Percentiles rank a stretch among this genome's conserved stretches.
Conservation (phyloP, 2,797 vertebrate genomes). For the Coregonus ussuriensis region DNA sequence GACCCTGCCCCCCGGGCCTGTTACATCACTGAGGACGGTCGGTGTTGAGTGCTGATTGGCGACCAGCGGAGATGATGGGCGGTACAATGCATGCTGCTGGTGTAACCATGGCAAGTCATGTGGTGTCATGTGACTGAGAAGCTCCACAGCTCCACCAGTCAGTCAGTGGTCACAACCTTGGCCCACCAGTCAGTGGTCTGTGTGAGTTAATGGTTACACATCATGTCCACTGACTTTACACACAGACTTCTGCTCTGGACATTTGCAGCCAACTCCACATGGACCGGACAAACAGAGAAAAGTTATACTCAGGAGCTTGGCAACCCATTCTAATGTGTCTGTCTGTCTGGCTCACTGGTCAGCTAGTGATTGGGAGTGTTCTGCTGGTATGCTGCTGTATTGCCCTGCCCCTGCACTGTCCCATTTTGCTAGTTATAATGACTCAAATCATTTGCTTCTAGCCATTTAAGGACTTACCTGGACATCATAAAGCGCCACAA, state of each 20-base stretch:
- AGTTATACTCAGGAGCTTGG: neutral
- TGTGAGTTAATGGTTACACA: slow-evolving; percentile 1
- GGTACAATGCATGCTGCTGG: neutral
- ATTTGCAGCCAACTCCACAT: neutral
- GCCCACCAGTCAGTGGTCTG: neutral
- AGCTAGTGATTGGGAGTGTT: neutral
- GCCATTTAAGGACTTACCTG: slow-evolving; percentile 78
- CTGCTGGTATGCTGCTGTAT: no score
- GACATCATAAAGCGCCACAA: slow-evolving; percentile 96
- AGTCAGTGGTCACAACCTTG: neutral
- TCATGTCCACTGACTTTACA: neutral
- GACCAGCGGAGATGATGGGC: neutral
- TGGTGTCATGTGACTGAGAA: slow-evolving; percentile 16
- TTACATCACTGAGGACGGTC: no score
- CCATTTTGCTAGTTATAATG: no score
- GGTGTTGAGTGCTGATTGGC: neutral
- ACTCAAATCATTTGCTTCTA: no score
- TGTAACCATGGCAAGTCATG: neutral
- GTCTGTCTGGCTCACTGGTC: neutral
- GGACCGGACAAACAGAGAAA: neutral
- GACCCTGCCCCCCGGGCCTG: neutral
- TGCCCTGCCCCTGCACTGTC: no score
- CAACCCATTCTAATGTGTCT: neutral
- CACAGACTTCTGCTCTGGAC: neutral
- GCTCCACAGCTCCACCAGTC: neutral